phyloP scores from a whole-genome alignment of 2,797 vertebrate species.

The Bradypodion ventrale region DNA sequence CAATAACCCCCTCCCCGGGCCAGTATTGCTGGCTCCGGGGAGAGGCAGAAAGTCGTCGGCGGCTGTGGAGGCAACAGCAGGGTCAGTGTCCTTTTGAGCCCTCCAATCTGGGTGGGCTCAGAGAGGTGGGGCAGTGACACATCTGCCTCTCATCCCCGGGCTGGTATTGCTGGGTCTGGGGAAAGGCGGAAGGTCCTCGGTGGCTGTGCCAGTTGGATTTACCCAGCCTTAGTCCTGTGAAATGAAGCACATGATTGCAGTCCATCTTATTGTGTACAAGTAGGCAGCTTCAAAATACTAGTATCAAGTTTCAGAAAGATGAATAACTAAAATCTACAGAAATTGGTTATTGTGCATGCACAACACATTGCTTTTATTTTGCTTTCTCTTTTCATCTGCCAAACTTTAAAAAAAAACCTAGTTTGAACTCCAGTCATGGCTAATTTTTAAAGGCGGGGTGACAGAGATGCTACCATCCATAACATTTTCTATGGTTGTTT shows the following conservation, averaged over 20 bases:
- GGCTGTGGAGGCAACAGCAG: too few species aligned
- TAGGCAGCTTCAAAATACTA: neutral
- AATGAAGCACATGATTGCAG: neutral
- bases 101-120: too few species aligned
- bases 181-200: too few species aligned
- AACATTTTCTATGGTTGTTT: neutral
- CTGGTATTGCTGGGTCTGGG: too few species aligned
- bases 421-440: neutral
- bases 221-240: neutral
- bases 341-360: neutral
- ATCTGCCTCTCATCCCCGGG: too few species aligned
- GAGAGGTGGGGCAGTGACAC: too few species aligned
- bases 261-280: neutral
- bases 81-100: too few species aligned
- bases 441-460: constrained; percentile 4
- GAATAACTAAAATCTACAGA: neutral
- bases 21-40: too few species aligned
- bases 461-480: constrained; percentile 6
- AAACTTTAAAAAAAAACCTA: neutral
- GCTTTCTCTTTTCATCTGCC: constrained; percentile 9
- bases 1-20: too few species aligned
- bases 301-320: neutral
- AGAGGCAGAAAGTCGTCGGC: too few species aligned
- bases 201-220: neutral
- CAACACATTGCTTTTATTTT: neutral